Conservation (phyloP, 37 sponge, comb jelly and placozoan species). For the Ianthella basta region DNA sequence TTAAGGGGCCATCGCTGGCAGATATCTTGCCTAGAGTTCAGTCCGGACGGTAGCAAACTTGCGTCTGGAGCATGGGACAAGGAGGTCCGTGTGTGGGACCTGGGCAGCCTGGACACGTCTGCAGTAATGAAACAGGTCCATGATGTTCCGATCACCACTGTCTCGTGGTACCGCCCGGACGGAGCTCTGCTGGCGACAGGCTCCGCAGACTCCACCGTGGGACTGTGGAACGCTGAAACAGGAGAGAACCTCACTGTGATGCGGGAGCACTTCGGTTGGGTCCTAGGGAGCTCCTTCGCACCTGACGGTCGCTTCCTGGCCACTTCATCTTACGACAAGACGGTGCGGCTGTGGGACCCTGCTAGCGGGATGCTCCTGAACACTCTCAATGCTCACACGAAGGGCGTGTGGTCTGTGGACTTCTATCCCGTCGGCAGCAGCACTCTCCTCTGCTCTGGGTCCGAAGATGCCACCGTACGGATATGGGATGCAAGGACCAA, state of each 20-base stretch:
- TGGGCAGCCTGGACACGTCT: slow-evolving; percentile 56
- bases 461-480: slow-evolving; percentile 69
- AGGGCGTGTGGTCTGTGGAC: slow-evolving; percentile 79
- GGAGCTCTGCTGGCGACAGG: slow-evolving; percentile 72
- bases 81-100: slow-evolving; percentile 80
- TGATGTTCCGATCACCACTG: slow-evolving; percentile 63
- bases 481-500: slow-evolving; percentile 81
- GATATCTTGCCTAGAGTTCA: slow-evolving; percentile 71
- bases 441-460: slow-evolving; percentile 58
- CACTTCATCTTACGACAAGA: slow-evolving; percentile 90
- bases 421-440: slow-evolving; percentile 71
- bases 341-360: slow-evolving; percentile 84
- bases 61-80: slow-evolving; percentile 88
- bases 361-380: slow-evolving; percentile 54
- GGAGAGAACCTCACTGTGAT: slow-evolving; percentile 53
- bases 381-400: slow-evolving; percentile 66
- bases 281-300: slow-evolving; percentile 68
- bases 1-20: slow-evolving; percentile 80
- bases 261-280: slow-evolving; percentile 77
- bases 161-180: slow-evolving; percentile 72
- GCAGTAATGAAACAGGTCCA: slow-evolving; percentile 63
- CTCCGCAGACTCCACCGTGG: slow-evolving; percentile 75
- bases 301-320: slow-evolving; percentile 59
- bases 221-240: slow-evolving; percentile 70
- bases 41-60: slow-evolving; percentile 65